A percentile compares a stretch with the other conserved stretches of the same genome.
Conservation (phyloP, 2,888 invertebrate species). For the Smittia aterrima region DNA sequence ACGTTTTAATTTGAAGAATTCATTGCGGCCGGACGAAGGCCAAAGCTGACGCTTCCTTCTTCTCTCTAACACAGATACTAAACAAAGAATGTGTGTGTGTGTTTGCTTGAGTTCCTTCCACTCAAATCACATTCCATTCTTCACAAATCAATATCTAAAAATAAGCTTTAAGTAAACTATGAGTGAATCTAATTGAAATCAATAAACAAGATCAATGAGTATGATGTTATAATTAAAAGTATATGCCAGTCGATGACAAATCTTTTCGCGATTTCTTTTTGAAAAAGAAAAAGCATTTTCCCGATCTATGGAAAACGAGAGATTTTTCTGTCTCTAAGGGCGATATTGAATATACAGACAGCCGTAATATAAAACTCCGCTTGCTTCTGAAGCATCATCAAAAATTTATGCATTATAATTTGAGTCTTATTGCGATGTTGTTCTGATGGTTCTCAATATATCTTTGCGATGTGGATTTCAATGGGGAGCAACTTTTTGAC, state of each 20-base stretch:
- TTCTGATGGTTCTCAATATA: constrained; percentile 20
- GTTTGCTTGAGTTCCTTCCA: too few relatives aligned
- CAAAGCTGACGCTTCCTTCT: too few relatives aligned
- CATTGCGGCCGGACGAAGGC: too few relatives aligned
- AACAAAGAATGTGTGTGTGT: too few relatives aligned
- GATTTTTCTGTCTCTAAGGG: neutral
- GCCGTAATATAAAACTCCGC: neutral
- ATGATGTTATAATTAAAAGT: constrained; percentile 36
- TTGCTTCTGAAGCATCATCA: constrained; percentile 24
- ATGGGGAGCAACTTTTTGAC: constrained; percentile 39
- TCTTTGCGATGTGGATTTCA: neutral
- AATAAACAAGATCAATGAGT: neutral
- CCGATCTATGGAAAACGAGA: neutral
- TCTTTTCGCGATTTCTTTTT: neutral
- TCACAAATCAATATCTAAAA: constrained; percentile 18
- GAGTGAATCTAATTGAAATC: too few relatives aligned
- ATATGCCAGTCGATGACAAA: neutral
- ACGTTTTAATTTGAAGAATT: too few relatives aligned
- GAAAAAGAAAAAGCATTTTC: neutral
- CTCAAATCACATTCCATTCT: neutral
- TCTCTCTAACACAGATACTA: too few relatives aligned
- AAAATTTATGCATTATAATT: constrained; percentile 30
- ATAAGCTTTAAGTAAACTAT: too few relatives aligned
- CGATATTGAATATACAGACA: neutral
- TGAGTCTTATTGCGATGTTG: constrained; percentile 20